Evolutionary conservation across 2,113 vertebrate genomes (phyloP).

Genomic region (Tamias sibiricus): DNA sequence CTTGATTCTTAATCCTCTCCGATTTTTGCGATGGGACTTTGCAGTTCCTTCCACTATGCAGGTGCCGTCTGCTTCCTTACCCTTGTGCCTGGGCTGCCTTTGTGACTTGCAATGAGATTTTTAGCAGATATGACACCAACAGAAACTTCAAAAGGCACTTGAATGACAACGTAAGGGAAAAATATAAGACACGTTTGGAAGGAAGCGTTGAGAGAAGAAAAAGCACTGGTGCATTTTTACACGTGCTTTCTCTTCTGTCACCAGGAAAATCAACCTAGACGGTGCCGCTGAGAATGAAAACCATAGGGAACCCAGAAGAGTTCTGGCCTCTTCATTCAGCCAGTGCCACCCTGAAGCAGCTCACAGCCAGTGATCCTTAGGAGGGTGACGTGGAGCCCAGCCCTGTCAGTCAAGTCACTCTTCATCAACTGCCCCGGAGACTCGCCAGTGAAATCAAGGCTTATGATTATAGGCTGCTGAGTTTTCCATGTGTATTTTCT

Average conservation of each 20-base stretch:
- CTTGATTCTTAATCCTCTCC: neutral
- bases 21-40: neutral
- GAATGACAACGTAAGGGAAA: neutral
- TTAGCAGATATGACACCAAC: neutral
- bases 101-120: neutral
- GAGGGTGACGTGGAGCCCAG: neutral
- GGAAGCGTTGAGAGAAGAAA: neutral
- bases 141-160: neutral
- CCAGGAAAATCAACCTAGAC: neutral
- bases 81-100: neutral
- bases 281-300: neutral
- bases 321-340: neutral
- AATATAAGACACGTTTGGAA: neutral
- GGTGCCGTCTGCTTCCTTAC: neutral
- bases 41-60: neutral
- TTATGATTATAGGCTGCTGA: neutral
- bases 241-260: neutral
- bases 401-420: neutral
- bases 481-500: neutral
- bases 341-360: neutral
- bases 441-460: neutral
- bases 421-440: neutral
- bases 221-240: neutral
- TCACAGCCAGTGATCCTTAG: too few relatives aligned
- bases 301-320: accelerated